phyloP scores from a whole-genome alignment of 1,140 invertebrate species.

The Drosophila micromelanica region DNA sequence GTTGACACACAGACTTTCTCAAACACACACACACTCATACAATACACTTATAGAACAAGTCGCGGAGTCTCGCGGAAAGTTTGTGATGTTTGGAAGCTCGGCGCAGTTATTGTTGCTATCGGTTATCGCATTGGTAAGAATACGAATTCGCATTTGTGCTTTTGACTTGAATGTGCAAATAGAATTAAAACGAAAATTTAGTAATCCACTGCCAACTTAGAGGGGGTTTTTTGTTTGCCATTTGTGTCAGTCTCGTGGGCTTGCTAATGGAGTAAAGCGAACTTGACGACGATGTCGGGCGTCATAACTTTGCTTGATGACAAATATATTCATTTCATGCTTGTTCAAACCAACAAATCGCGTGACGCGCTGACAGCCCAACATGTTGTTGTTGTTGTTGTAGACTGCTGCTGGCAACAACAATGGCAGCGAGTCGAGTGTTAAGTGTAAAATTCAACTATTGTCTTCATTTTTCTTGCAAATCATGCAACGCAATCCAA shows the following conservation, averaged over 20 bases:
- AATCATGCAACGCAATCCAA: conserved; percentile 80
- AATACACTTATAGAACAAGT: conserved; percentile 12
- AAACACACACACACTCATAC: conserved; percentile 11
- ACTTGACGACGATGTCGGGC: conserved; percentile 48
- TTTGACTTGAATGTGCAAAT: conserved; percentile 70
- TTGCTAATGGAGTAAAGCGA: conserved; percentile 61
- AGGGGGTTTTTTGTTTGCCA: conserved; percentile 23
- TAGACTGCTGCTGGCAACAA: conserved; percentile 26
- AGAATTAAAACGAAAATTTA: conserved; percentile 69
- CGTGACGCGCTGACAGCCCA: conserved; percentile 69
- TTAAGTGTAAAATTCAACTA: conserved; percentile 77
- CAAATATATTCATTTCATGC: conserved; percentile 80
- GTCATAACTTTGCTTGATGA: conserved; percentile 70
- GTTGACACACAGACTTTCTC: conserved; percentile 58
- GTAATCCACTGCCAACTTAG: conserved; percentile 52
- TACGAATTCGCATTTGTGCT: conserved; percentile 54
- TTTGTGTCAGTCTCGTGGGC: conserved; percentile 10
- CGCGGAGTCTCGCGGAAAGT: conserved; percentile 64
- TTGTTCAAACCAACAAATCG: conserved; percentile 75
- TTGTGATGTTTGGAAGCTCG: conserved; percentile 49
- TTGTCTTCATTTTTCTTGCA: conserved; percentile 82
- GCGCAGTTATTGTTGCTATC: conserved; percentile 59
- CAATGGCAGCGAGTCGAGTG: conserved; percentile 31
- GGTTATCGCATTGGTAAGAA: conserved; percentile 61
- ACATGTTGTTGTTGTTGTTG: conserved; percentile 45